A percentile compares a stretch with the other conserved stretches of the same genome.
Evolutionary conservation across 2,113 vertebrate species (phyloP).

Genomic region (Dasyornis broadbenti): DNA sequence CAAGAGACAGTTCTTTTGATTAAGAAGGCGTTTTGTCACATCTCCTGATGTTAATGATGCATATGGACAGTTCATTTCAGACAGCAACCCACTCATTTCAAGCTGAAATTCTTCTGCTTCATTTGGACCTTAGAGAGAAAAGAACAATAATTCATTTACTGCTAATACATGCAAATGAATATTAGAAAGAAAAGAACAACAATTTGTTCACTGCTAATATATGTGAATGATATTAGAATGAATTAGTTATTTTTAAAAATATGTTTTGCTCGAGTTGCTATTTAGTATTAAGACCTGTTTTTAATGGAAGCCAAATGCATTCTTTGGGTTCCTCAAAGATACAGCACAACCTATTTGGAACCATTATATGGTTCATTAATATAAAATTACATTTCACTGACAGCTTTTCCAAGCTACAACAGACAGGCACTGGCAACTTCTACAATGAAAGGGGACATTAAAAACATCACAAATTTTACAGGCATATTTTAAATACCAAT

Average conservation of each 20-base stretch:
- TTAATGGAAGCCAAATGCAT: not conserved
- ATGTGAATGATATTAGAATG: not conserved
- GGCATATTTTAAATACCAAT: not conserved
- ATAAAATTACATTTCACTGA: not conserved
- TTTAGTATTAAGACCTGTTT: not conserved
- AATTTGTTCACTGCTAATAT: not conserved
- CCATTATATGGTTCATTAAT: not conserved
- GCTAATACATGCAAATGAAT: not conserved
- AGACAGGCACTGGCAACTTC: not conserved
- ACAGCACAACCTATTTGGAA: not conserved
- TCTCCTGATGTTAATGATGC: conserved; percentile 84
- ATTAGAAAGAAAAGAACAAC: not conserved
- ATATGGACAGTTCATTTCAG: conserved; percentile 92
- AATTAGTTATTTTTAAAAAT: not conserved
- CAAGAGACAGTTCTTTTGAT: conserved; percentile 89
- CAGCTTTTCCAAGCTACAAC: not conserved
- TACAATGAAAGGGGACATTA: not conserved
- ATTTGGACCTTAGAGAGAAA: conserved; percentile 77
- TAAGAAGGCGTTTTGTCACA: conserved; percentile 87
- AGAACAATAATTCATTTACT: not conserved
- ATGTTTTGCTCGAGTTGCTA: not conserved
- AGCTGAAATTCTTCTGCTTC: conserved; percentile 95
- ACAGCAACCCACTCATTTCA: conserved; percentile 92
- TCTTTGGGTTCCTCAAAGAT: not conserved
- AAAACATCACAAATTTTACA: not conserved